Evolutionary conservation across 1,140 invertebrate genomes (phyloP), one percentile per base, ranked within the genome.

Genomic region (Paraescarpia echinospica): DNA sequence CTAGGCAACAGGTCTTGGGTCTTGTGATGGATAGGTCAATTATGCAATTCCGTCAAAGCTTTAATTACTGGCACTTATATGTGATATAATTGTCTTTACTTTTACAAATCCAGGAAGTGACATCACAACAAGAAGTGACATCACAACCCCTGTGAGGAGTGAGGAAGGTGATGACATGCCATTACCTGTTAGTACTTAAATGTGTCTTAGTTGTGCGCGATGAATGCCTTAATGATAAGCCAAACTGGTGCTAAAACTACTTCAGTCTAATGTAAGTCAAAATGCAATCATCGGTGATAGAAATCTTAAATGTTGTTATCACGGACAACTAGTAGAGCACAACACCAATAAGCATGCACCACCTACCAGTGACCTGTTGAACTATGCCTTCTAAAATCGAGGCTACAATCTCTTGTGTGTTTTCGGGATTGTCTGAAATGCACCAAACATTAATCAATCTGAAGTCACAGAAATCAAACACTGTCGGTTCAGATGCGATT

Each of bases 371-470:
- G 59, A 77, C 59, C 59, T 77, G 59, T 77, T 77, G 59, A 77
- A 77, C 59, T 77, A 77, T 77, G 59, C 59, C 59, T 77, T 77
- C 59, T 77, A 77, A 77, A 77, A 77, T 77, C 59, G 59, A 77
- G 59, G 1, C 59, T 77, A 77, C 59, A 77, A 77, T 77, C 59
- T 77, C 12, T 18, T 77, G 59, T 31, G 27, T 77, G 59, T 77
- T 77, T 77, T 77, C 59, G 0, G 59, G 59, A 77, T 77, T 77
- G 59, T 77, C 59, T 77, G 59, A 77, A 77, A 77, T 77, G 59
- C 59, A 77, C 59, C 59, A 77, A 77, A 77, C 59, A 77, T 77
- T 77, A 2, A 18, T 77, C 59, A 77, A 77, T 77, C 2, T 77
- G 8, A 77, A 77, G 59, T 77, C 59, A 77, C 4, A 2, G 59